Base-by-base conservation (phyloP, 2,888 invertebrate genomes). In the Gortyna flavago region DNA sequence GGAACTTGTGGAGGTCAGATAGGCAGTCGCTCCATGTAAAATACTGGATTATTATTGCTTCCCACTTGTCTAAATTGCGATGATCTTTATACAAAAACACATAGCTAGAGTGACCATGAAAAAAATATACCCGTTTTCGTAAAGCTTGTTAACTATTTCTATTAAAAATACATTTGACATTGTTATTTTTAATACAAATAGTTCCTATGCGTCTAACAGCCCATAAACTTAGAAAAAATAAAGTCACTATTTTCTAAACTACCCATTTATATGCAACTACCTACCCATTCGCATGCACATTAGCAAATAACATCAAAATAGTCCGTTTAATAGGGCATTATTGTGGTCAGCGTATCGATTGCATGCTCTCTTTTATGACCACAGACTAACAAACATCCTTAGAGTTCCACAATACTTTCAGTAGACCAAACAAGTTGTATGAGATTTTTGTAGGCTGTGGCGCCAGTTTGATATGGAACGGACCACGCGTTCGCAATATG, bases 401-500 rank as follows among this genome's bases (percentile, higher is more conserved):
- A 38, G 54, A 44, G 4, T 0, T 8, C 2, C 0, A 21, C 3
- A 1, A 32, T 13, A 69, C 9, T 1, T 25, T 0, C 76, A 85
- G 88, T 77, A 35, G 11, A 21, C 1, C 35, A 44, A 67, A 62
- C 61, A 59, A 18, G 4, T 64, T 48, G n/a, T 16, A n/a, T 9
- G 32, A 18, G 25, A 48, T 35, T 62, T 57, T 75, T 72, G 18
- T 76, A 79, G 21, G 0, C 85, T 88, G 79, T 87, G 85, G 25
- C 38, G 2, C 9, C 41, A 66, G 57, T 75, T 79, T 84, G 80
- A 79, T 85, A 81, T 72, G 82, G 51, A 82, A 44, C 72, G 67
- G 92, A 91, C 93, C 93, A 90, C 93, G 91, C 88, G 85, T 88
- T 89, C 85, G 93, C 94, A 91, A 94, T 95, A 94, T 90, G 93